Evolutionary conservation across 2,113 vertebrate genomes (phyloP).

Genomic region (Neopipo cinnamomea): DNA sequence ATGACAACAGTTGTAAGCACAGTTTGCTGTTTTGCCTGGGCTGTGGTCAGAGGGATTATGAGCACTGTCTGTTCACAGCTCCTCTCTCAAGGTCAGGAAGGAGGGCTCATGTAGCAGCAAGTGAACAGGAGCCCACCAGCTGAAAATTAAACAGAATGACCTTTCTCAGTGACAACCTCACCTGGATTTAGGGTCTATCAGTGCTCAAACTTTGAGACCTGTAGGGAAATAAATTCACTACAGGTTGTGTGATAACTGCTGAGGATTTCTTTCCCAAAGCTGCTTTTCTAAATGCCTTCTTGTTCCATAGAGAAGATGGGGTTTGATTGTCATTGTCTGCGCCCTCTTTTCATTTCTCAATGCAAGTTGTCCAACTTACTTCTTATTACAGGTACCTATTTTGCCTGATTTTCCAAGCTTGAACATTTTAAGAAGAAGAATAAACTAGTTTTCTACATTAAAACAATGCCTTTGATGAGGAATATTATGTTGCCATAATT

Average conservation of each 20-base stretch:
- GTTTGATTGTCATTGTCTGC: neutral
- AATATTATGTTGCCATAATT: neutral
- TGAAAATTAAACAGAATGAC: neutral
- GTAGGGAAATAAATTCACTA: neutral
- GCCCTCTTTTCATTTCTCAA: neutral
- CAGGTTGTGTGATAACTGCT: neutral
- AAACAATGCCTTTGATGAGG: neutral
- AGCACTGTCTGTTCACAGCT: neutral
- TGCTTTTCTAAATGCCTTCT: neutral
- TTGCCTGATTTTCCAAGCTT: neutral
- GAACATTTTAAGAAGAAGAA: neutral
- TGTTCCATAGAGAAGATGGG: neutral
- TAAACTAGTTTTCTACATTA: neutral
- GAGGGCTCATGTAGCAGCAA: neutral
- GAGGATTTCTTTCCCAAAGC: neutral
- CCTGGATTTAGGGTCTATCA: neutral
- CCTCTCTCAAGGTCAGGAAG: neutral
- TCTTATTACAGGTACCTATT: neutral
- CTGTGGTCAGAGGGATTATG: neutral
- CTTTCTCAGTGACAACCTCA: neutral
- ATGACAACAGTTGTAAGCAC: neutral
- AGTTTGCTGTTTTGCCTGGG: neutral
- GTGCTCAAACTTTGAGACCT: neutral
- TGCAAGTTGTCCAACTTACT: neutral
- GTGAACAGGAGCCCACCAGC: neutral